Evolutionary conservation across 2,888 invertebrate species (phyloP).

Genomic region (Unio pictorum): DNA sequence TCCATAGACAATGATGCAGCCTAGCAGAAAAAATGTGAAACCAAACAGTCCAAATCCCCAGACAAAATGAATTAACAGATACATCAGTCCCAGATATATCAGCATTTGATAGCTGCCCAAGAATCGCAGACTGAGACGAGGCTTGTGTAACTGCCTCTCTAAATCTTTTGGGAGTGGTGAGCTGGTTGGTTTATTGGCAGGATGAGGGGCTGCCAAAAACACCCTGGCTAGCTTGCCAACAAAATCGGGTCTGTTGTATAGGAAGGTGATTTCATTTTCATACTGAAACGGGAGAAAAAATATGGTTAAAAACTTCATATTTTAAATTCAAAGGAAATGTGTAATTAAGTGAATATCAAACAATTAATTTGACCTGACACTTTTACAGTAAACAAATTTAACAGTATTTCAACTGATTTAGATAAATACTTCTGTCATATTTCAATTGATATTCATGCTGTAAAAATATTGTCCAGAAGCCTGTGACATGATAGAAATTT

Average conservation of each 20-base stretch:
- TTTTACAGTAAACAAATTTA: too few species aligned
- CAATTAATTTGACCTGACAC: too few species aligned
- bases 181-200: conserved; percentile 67
- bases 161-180: conserved; percentile 43
- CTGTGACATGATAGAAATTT: too few species aligned
- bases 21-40: conserved; percentile 42
- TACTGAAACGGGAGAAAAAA: conserved; percentile 77
- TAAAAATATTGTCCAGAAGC: too few species aligned
- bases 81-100: conserved; percentile 75
- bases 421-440: too few species aligned
- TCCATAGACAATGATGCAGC: conserved; percentile 42
- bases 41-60: conserved; percentile 50
- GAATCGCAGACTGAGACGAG: conserved; percentile 72
- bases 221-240: conserved; percentile 55
- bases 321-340: neutral
- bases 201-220: conserved; percentile 51
- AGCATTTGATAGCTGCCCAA: conserved; percentile 79
- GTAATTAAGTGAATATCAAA: neutral
- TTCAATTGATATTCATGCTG: too few species aligned
- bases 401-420: too few species aligned
- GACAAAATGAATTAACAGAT: conserved; percentile 41
- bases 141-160: conserved; percentile 34
- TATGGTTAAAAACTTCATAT: neutral
- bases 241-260: conserved; percentile 74
- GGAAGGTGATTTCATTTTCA: conserved; percentile 76